Percentiles rank a stretch among this genome's conserved stretches.
Evolutionary conservation across 2,888 invertebrate species (phyloP).

Genomic region (Pheosia gnoma): DNA sequence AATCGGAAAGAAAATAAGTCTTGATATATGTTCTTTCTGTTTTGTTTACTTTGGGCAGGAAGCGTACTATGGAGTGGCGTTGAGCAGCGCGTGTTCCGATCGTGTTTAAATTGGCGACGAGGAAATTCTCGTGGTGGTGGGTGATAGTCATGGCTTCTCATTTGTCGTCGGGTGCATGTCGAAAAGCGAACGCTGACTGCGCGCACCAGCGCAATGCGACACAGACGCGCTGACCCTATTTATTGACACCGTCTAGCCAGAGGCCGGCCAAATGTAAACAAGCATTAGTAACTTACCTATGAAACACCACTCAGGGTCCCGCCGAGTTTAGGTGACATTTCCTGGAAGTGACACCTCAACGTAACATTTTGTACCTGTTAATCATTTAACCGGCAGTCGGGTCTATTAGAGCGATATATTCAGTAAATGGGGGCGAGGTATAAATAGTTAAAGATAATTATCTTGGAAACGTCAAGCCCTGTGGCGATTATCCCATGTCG

Average conservation of each 20-base stretch:
- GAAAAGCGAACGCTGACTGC: constrained; percentile 28
- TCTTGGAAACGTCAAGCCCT: constrained; percentile 19
- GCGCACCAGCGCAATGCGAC: constrained; percentile 18
- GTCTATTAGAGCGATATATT: constrained; percentile 33
- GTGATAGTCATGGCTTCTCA: constrained; percentile 19
- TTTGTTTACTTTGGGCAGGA: constrained; percentile 53
- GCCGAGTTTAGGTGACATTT: constrained; percentile 44
- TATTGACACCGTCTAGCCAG: constrained; percentile 47
- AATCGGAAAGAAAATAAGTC: constrained; percentile 64
- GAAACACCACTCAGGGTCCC: constrained; percentile 40
- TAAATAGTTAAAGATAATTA: constrained; percentile 41
- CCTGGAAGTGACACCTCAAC: constrained; percentile 61
- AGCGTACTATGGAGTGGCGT: constrained; percentile 31
- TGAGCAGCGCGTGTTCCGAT: constrained; percentile 26
- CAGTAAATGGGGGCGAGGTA: constrained; percentile 36
- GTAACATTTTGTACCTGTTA: constrained; percentile 42
- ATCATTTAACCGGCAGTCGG: constrained; percentile 38
- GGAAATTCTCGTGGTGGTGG: constrained; percentile 10
- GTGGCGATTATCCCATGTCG: constrained; percentile 38
- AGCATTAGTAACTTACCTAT: constrained; percentile 44
- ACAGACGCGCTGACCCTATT: constrained; percentile 35
- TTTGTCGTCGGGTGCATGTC: constrained; percentile 12
- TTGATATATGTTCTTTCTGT: constrained; percentile 48
- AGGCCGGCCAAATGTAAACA: constrained; percentile 56
- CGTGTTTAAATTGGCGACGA: constrained; percentile 16